Evolutionary conservation across 1,140 invertebrate genomes (phyloP), one percentile per base, ranked within the genome.

Genomic region (Chrysopa pallens): DNA sequence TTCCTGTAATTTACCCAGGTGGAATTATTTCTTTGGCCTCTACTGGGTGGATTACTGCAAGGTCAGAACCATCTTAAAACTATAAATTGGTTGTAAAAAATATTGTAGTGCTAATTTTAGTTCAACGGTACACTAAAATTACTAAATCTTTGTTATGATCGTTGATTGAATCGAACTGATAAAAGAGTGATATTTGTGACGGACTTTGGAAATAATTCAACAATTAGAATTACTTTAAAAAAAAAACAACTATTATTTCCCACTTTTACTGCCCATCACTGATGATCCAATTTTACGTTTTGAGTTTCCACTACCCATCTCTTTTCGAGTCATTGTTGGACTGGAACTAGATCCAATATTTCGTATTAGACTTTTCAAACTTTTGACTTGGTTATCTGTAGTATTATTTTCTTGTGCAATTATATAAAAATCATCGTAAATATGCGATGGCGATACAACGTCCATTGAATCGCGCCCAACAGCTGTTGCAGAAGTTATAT

Each of bases 401-500:
- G 54, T 54, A 33, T 53, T 61, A 44, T 62, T 72, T 68, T 78
- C 87, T 57, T 86, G 78, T 28, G 87, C 84, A 51, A 91, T 87
- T 17, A 85, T 84, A 56, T 84, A 90, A 66, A 93, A 93, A 58
- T 93, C 89, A 63, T 93, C 89, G 54, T 91, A 81, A 9, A 92
- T 63, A 39, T 86, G 84, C 9, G 73, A 53, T 4, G 84, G 76
- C 6, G 80, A 72, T 40, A 73, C 70, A 11, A 72, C 70, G 39
- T 73, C 63, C 44, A 71, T 71, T 28, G 72, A 66, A 55, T 68
- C 31, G 8, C n/a, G 8, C 4, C n/a, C 67, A 7, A 73, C 66
- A 45, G 73, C 72, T 41, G 67, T 61, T 8, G 71, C 55, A 23
- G 17, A 2, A 3, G 17, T 5, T 23, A 23, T 23, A 23, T 23